Evolutionary conservation across 1,140 invertebrate species (phyloP), one percentile per base, ranked within the genome.

Genomic region (Halotydeus destructor): DNA sequence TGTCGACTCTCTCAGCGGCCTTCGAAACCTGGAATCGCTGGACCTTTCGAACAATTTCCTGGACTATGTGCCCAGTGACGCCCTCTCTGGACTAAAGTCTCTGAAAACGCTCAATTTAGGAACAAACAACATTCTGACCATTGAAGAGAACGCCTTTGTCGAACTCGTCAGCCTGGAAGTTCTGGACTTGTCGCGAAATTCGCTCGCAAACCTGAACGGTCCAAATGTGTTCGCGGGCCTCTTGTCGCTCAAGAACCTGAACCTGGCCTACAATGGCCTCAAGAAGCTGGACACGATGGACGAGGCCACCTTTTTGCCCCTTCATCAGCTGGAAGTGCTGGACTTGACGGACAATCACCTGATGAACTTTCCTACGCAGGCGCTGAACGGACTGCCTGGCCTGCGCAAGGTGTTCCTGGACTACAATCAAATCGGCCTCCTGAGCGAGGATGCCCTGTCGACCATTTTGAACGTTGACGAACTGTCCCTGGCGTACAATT

Each of bases 271-370:
- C 2, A 89, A 89, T 57, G 74, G 77, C 16, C 58, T 88, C 19
- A 66, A 81, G 53, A 83, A 80, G 46, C 78, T 85, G 83, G 79
- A 72, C 84, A 9, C 9, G 12, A 4, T 22, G 18, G 78, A 84
- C 59, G 79, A 83, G 48, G 75, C 79, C 44, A 74, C 76, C 0
- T 76, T 86, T 52, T 76, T 81, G 52, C 80, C 80, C 1, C 57
- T 88, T 36, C 66, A 69, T 18, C 75, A 69, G 46, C 55, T 89
- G 8, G 71, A 80, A 57, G 74, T 71, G 9, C 60, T 89, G 5
- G 72, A 76, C n/a, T 61, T 89, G 2, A 71, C 74, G 53, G 82
- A 89, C 54, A 86, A 88, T 56, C 83, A 83, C 44, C 77, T 88
- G 33, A 61, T 86, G 0, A 57, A 81, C 3, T 72, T 86, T 24